Evolutionary conservation across 2,888 invertebrate species (phyloP), one percentile per base, ranked within the genome.

Genomic region (Cheilosia pagana): DNA sequence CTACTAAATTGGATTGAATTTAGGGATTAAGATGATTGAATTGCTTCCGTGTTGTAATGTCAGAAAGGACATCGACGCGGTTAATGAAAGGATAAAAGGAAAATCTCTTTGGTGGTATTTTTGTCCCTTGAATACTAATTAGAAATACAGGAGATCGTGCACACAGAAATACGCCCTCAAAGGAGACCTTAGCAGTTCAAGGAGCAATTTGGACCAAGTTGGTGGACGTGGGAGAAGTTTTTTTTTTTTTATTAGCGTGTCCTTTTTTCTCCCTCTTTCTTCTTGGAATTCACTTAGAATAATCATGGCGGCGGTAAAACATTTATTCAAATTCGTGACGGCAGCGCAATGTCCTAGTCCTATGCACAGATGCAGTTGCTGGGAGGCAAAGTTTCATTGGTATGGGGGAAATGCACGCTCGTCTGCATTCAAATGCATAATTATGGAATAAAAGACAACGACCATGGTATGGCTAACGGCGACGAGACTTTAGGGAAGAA

Each of bases 121-220:
- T 45, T 57, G 50, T 75, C 71, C 55, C 70, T 76, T 81, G 85
- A 75, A 85, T 81, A 71, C 71, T 85, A 81, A 85, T 81, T 85
- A 76, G 55, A 67, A 71, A 67, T 50, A 53, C 31, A 60, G 70
- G 21, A 63, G 21, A 63, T 53, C 52, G 12, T 50, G 21, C 50
- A 12, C 50, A 23, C 4, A 50, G 23, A 50, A 50, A 23, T 21
- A 6, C 14, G 21, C 31, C 25, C n/a, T 0, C n/a, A 31, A 53
- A 19, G 53, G 52, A 23, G 52, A 16, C 12, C 45, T 8, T 12
- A 68, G 12, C n/a, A 67, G n/a, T 52, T 67, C 19, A 63, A 21
- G 50, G 21, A 21, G 55, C 59, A 35, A 48, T 71, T 55, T 23
- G 43, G 14, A 45, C 43, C 43, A n/a, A 23, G 52, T 70, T 70